Percentiles rank a stretch among this genome's conserved stretches.
Evolutionary conservation across 2,113 vertebrate genomes (phyloP).

Genomic region (Cyanocitta stelleri): DNA sequence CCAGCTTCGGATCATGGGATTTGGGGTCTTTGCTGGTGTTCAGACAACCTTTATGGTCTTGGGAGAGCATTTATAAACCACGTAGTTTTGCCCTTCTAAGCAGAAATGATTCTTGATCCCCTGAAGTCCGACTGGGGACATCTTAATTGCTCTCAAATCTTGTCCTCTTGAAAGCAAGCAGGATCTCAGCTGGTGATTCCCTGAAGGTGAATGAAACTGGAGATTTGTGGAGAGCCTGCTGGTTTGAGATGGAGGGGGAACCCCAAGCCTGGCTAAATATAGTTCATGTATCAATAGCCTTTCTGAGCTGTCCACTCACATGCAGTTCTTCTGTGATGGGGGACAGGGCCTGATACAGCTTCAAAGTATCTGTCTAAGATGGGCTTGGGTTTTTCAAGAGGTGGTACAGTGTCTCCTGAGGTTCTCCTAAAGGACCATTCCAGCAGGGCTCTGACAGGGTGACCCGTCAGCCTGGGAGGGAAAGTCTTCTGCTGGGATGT

Average conservation of each 20-base stretch:
- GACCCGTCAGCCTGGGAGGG: background rate
- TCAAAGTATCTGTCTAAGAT: background rate
- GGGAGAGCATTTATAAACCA: background rate
- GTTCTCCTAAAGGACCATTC: background rate
- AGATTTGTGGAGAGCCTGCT: background rate
- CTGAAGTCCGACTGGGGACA: background rate
- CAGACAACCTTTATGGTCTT: background rate
- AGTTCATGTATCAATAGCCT: background rate
- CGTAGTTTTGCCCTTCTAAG: background rate
- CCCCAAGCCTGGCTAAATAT: background rate
- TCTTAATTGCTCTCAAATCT: background rate
- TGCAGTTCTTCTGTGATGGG: background rate
- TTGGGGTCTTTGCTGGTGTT: background rate
- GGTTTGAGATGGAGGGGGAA: background rate
- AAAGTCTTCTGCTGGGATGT: background rate
- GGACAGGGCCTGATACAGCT: background rate
- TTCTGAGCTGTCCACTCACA: background rate
- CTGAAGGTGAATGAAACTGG: background rate
- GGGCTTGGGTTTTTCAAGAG: background rate
- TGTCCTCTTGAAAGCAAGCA: background rate
- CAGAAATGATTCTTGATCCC: background rate
- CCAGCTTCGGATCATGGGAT: background rate
- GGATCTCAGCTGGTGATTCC: background rate
- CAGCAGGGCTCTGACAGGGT: background rate
- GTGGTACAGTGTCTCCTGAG: background rate